Evolutionary conservation across 2,797 vertebrate species (phyloP).

Genomic region (Adelosebastes latens): DNA sequence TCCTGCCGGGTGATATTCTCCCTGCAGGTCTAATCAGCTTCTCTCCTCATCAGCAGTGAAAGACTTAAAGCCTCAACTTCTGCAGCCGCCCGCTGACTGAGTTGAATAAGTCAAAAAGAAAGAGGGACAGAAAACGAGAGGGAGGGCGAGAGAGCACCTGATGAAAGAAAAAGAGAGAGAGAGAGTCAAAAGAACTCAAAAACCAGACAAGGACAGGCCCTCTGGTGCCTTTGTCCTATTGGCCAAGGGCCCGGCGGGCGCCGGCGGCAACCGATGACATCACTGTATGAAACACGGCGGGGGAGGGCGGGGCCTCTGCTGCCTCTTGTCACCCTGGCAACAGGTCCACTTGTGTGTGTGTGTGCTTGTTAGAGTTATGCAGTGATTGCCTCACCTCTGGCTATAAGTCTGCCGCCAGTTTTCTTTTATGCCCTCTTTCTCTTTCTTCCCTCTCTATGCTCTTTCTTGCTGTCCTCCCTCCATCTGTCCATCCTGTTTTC

Average conservation of each 20-base stretch:
- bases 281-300: constrained; percentile 68
- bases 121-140: constrained; percentile 37
- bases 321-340: constrained; percentile 79
- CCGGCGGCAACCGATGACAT: constrained; percentile 75
- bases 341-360: constrained; percentile 58
- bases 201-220: constrained; percentile 47
- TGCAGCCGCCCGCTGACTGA: constrained; percentile 45
- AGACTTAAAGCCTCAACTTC: constrained; percentile 40
- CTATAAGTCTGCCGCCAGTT: constrained; percentile 17
- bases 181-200: constrained; percentile 16
- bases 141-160: constrained; percentile 49
- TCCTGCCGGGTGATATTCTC: constrained; percentile 24
- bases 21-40: constrained; percentile 43
- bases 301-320: constrained; percentile 61
- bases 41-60: constrained; percentile 38
- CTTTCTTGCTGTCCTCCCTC: background rate
- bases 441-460: background rate
- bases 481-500: background rate
- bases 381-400: constrained; percentile 58
- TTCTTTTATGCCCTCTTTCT: constrained; percentile 2
- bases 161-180: constrained; percentile 47
- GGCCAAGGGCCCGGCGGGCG: constrained; percentile 56
- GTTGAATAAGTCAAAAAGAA: constrained; percentile 58
- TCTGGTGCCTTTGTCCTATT: constrained; percentile 72
- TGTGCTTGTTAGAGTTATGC: constrained; percentile 41